Conservation (phyloP, 2,797 vertebrate genomes). For the Enteromius afrohamiltoni region DNA sequence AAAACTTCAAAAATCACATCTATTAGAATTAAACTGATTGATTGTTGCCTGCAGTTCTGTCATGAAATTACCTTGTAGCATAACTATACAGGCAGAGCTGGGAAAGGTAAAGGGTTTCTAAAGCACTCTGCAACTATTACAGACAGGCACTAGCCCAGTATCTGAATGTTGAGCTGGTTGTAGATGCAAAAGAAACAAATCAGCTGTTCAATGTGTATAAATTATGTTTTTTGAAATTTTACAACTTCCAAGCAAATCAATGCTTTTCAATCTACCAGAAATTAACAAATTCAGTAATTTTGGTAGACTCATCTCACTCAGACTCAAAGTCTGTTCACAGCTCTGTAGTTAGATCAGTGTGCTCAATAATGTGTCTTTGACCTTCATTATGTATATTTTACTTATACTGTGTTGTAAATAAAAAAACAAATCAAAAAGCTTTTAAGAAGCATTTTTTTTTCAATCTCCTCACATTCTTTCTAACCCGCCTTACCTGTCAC, state of each 20-base stretch:
- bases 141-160: not conserved
- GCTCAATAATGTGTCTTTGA: no score
- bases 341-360: no score
- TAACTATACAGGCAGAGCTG: not conserved
- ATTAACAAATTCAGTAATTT: not conserved
- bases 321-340: no score
- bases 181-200: not conserved
- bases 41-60: not conserved
- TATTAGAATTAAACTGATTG: not conserved
- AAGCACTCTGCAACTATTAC: not conserved
- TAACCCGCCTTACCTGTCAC: no score
- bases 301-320: not conserved
- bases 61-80: not conserved
- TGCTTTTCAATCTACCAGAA: not conserved
- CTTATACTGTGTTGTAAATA: no score
- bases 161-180: not conserved
- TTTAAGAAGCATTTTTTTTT: no score
- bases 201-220: not conserved
- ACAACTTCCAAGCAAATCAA: not conserved
- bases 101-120: not conserved
- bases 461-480: no score
- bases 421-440: no score
- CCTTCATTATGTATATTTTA: no score
- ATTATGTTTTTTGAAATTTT: no score
- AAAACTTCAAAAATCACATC: not conserved